Evolutionary conservation across 2,113 vertebrate species (phyloP).

Genomic region (Rhineura floridana): DNA sequence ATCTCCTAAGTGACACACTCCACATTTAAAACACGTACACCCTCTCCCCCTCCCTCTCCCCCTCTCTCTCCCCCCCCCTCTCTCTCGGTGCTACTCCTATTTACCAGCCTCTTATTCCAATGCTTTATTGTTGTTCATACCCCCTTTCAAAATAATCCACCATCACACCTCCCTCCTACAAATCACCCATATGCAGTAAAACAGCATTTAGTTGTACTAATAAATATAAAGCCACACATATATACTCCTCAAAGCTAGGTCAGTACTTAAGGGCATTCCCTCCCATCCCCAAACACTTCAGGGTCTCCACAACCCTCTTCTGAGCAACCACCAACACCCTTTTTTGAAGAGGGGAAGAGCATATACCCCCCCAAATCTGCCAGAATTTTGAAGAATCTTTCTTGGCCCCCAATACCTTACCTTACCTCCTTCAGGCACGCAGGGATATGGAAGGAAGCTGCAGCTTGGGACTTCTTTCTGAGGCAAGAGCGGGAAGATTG

Average conservation of each 20-base stretch:
- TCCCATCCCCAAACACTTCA: too few species aligned
- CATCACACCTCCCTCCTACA: background rate
- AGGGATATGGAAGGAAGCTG: too few species aligned
- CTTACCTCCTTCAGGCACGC: too few species aligned
- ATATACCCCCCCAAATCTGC: too few species aligned
- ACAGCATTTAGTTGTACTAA: too few species aligned
- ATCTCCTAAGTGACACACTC: background rate
- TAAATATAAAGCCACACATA: background rate
- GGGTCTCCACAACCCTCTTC: background rate
- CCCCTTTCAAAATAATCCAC: background rate
- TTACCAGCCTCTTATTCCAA: background rate
- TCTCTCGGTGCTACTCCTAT: background rate
- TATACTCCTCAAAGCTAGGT: background rate
- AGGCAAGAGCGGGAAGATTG: conserved; percentile 32
- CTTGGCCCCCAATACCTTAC: too few species aligned
- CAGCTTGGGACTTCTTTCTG: too few species aligned
- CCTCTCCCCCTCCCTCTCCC: too few species aligned
- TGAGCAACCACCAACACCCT: background rate
- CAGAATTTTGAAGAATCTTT: too few species aligned
- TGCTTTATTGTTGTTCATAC: background rate
- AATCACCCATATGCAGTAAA: background rate
- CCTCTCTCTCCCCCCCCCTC: too few species aligned
- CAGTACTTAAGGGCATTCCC: too few species aligned
- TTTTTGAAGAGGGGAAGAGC: background rate
- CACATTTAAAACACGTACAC: background rate